These are phyloP conservation scores for Pedionomus torquatus DNA, from an alignment of 2,113 vertebrate genomes.

Conservation along the genomic window DNA sequence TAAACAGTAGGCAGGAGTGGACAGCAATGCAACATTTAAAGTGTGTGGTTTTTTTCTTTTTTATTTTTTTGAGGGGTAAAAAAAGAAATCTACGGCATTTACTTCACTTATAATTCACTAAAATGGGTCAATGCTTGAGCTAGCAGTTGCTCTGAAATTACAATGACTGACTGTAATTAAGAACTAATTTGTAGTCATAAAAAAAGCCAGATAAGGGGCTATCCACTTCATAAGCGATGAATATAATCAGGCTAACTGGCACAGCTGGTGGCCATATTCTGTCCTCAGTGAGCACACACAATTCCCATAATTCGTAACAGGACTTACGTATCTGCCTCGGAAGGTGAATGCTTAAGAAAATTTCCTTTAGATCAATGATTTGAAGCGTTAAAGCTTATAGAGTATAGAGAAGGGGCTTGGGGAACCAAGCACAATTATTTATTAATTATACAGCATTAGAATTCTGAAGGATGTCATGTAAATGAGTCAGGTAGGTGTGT, in stretches of 20 bases:
- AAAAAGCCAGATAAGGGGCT: conserved; percentile 66
- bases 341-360: conserved; percentile 38
- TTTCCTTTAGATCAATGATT: conserved; percentile 24
- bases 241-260: conserved; percentile 61
- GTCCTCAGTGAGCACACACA: conserved; percentile 3
- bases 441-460: neutral
- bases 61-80: neutral
- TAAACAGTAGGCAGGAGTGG: neutral
- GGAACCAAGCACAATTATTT: neutral
- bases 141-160: conserved; percentile 65
- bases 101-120: conserved; percentile 50
- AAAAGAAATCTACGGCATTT: conserved; percentile 29
- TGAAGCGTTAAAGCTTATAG: neutral
- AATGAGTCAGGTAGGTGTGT: neutral
- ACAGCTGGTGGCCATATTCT: conserved; percentile 53
- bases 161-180: conserved; percentile 68
- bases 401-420: neutral
- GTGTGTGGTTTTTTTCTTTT: neutral
- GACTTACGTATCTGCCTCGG: neutral
- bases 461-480: neutral
- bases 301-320: conserved; percentile 30
- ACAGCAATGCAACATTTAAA: neutral
- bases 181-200: conserved; percentile 71
- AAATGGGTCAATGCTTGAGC: conserved; percentile 65
- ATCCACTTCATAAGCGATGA: conserved; percentile 58